Evolutionary conservation across 2,888 invertebrate species (phyloP).

Genomic region (Trisateles emortualis): DNA sequence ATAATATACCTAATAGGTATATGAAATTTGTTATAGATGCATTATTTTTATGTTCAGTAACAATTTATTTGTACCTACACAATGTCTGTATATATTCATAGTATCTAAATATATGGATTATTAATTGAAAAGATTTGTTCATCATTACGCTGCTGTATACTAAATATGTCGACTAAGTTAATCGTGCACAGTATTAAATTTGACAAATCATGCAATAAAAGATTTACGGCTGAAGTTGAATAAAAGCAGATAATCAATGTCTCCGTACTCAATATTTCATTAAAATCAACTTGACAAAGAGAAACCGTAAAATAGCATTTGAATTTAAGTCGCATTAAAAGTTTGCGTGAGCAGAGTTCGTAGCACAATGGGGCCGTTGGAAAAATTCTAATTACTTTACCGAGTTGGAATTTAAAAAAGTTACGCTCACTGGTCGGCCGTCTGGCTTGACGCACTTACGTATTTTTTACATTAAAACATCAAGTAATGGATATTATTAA

Average conservation of each 20-base stretch:
- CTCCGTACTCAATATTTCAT: conserved; percentile 64
- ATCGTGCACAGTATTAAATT: neutral
- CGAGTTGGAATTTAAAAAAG: conserved; percentile 81
- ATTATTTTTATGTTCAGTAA: too few relatives aligned
- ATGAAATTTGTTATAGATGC: too few relatives aligned
- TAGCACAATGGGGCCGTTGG: conserved; percentile 80
- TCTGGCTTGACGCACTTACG: conserved; percentile 59
- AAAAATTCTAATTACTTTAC: conserved; percentile 85
- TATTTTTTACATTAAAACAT: conserved; percentile 48
- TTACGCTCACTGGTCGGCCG: conserved; percentile 63
- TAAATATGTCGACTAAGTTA: neutral
- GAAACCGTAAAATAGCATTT: conserved; percentile 81
- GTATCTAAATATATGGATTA: too few relatives aligned
- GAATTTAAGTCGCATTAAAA: conserved; percentile 85
- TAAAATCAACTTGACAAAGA: conserved; percentile 74
- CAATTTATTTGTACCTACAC: too few relatives aligned
- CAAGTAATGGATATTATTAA: conserved; percentile 21
- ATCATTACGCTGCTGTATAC: too few relatives aligned
- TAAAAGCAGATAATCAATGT: conserved; percentile 50
- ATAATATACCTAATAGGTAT: too few relatives aligned
- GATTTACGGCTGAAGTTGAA: conserved; percentile 9
- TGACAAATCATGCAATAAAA: neutral
- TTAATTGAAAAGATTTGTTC: too few relatives aligned
- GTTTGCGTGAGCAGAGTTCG: conserved; percentile 80
- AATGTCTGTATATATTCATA: too few relatives aligned